These are phyloP conservation scores for Eledone cirrhosa DNA, from an alignment of 2,888 invertebrate genomes.

Conservation along the genomic window DNA sequence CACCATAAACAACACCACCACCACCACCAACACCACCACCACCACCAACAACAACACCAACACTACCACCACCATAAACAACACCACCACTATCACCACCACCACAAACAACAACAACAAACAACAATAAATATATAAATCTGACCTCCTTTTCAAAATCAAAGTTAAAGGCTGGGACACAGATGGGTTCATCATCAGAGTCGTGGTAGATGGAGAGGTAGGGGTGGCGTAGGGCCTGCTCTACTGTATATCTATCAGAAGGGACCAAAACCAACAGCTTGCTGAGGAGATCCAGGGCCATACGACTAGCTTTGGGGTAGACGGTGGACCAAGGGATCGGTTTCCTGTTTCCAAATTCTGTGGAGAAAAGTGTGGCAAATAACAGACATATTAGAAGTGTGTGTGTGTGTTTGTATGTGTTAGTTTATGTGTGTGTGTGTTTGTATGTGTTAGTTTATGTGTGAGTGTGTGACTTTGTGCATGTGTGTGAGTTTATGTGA, in stretches of 20 bases:
- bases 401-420: too few species aligned
- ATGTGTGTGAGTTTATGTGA: too few species aligned
- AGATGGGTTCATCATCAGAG: conserved; percentile 66
- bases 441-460: too few species aligned
- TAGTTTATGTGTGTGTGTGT: too few species aligned
- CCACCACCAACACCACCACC: too few species aligned
- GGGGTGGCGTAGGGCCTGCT: conserved; percentile 66
- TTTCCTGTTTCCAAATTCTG: conserved; percentile 53
- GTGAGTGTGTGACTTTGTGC: too few species aligned
- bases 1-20: too few species aligned
- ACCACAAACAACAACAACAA: too few species aligned
- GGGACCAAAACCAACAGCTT: conserved; percentile 66
- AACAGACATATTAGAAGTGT: too few species aligned
- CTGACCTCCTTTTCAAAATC: conserved; percentile 64
- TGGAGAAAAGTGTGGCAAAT: not conserved
- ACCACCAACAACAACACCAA: too few species aligned
- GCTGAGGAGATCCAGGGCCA: conserved; percentile 63
- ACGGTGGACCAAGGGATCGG: conserved; percentile 63
- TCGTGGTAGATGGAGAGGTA: conserved; percentile 68
- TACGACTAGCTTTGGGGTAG: conserved; percentile 65
- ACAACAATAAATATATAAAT: not conserved
- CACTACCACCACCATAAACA: too few species aligned
- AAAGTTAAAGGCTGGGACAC: conserved; percentile 63
- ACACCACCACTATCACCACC: too few species aligned
- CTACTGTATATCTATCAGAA: conserved; percentile 65